phyloP scores from a whole-genome alignment of 2,797 vertebrate species.

The Artibeus jamaicensis region DNA sequence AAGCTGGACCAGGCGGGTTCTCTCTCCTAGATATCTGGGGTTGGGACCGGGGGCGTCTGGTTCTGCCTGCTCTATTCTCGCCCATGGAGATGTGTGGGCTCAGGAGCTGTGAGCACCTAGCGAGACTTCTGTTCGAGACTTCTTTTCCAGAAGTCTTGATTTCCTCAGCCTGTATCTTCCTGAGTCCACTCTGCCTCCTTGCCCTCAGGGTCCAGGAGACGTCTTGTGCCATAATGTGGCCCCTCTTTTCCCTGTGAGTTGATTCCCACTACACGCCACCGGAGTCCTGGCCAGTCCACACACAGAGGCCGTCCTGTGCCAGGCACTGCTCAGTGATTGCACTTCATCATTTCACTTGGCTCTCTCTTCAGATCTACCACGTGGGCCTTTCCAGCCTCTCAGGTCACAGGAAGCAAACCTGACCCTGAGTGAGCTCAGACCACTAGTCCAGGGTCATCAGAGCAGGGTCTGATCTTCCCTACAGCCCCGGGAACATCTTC shows the following conservation, averaged over 20 bases:
- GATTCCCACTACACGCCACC: neutral
- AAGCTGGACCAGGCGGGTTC: neutral
- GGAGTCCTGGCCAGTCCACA: neutral
- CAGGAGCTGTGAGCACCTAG: neutral
- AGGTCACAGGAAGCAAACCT: neutral
- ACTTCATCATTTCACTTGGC: neutral
- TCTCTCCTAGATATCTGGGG: neutral
- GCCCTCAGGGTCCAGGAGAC: neutral
- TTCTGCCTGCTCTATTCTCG: neutral
- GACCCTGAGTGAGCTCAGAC: neutral
- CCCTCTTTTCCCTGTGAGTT: neutral
- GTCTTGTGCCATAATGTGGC: neutral
- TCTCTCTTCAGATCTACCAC: no score
- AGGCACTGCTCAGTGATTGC: rapidly evolving
- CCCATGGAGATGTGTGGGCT: no score
- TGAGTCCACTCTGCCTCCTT: rapidly evolving
- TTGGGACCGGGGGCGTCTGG: neutral
- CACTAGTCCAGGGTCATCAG: neutral
- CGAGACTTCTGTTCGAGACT: neutral
- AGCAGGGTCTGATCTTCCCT: neutral
- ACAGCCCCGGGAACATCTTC: neutral
- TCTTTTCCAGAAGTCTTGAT: neutral
- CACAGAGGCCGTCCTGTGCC: neutral
- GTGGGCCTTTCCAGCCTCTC: neutral
- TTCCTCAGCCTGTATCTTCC: neutral